Conservation (phyloP, 2,113 vertebrate genomes). For the Philantomba maxwellii region DNA sequence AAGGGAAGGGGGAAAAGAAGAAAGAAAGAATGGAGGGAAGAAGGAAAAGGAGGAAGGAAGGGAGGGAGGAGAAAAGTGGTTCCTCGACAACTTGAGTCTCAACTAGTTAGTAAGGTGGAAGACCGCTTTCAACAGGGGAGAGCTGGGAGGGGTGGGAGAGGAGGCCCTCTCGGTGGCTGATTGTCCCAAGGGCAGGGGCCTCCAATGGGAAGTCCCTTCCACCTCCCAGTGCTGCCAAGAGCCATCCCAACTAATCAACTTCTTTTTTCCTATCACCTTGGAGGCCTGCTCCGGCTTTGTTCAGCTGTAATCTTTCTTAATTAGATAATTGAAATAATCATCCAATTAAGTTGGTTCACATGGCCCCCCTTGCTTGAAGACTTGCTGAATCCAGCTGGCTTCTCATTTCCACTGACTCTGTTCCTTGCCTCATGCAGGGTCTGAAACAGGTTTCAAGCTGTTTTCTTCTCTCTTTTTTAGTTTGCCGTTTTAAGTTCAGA, state of each 20-base stretch:
- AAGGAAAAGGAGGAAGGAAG: not conserved
- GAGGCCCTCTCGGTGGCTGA: not conserved
- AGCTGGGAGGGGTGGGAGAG: fast-evolving
- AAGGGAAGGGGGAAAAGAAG: not conserved
- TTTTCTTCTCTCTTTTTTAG: constrained; percentile 45
- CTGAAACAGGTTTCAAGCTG: constrained; percentile 56
- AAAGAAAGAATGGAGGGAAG: not conserved
- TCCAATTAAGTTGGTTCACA: constrained; percentile 56
- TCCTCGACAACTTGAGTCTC: not conserved
- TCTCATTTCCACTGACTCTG: constrained; percentile 35
- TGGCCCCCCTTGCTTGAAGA: not conserved
- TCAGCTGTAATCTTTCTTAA: constrained; percentile 66
- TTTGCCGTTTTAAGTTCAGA: constrained; percentile 33
- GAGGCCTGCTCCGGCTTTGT: constrained; percentile 53
- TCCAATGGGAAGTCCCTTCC: not conserved
- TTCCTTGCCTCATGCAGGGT: constrained; percentile 6
- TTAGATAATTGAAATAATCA: constrained; percentile 73
- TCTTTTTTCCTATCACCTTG: constrained; percentile 58
- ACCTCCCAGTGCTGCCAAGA: not conserved
- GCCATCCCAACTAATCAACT: constrained; percentile 37
- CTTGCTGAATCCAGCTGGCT: constrained; percentile 56
- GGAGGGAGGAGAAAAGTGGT: not conserved
- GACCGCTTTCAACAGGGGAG: not conserved
- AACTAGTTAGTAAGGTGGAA: not conserved
- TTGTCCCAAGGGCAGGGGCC: not conserved